These are phyloP conservation scores for Melanophora roralis DNA, from an alignment of 2,888 invertebrate genomes.

Conservation along the genomic window DNA sequence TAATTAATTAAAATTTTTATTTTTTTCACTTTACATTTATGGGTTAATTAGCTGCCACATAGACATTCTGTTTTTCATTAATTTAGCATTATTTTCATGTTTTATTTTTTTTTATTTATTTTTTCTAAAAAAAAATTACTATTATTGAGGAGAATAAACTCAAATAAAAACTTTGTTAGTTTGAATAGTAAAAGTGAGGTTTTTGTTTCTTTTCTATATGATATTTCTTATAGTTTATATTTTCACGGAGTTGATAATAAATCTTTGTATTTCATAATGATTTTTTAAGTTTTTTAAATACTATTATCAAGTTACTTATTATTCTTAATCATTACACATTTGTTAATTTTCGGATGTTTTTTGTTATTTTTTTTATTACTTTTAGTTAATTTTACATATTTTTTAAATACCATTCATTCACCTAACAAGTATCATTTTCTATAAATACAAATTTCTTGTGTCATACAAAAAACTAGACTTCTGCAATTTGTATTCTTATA, in stretches of 20 bases:
- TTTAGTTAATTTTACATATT: no score
- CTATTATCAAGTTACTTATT: no score
- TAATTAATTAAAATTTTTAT: constrained; percentile 19
- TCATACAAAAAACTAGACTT: no score
- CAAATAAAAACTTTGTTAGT: not conserved
- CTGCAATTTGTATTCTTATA: no score
- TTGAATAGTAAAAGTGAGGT: constrained; percentile 31
- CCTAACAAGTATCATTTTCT: constrained; percentile 3
- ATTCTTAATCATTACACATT: no score
- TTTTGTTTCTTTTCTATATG: not conserved
- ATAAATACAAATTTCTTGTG: no score
- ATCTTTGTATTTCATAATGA: no score
- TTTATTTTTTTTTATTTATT: not conserved
- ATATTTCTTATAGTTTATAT: no score
- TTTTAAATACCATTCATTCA: constrained; percentile 51
- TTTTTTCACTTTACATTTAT: constrained; percentile 24
- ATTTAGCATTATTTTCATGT: constrained; percentile 14
- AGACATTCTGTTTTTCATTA: constrained; percentile 31
- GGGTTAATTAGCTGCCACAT: constrained; percentile 41
- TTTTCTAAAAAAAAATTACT: not conserved
- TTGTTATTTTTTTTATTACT: no score
- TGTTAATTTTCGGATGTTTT: constrained; percentile 13
- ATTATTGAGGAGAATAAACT: not conserved
- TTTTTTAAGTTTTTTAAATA: no score
- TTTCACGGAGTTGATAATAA: no score